Base-by-base conservation (phyloP, 2,113 vertebrate species). In the Tor tambroides region DNA sequence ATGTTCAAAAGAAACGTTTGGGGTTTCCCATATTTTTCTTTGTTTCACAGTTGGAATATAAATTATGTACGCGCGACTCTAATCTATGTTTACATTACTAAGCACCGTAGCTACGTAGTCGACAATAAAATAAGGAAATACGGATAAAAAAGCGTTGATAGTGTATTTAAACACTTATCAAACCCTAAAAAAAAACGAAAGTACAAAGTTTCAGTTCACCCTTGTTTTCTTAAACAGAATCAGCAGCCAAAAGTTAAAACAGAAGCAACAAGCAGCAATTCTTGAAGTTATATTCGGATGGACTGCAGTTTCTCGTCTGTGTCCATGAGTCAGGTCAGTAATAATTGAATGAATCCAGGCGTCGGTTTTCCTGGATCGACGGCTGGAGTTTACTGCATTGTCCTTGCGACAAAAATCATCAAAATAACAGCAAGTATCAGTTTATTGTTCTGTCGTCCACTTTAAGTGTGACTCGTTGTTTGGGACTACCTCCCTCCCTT, bases 281-380 rank as follows among this genome's bases (percentile, higher is more conserved):
- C 14, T 59, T 19, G 6, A 26, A 38, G 63, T 63, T 54, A 63
- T 56, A 32, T 72, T 61, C 19, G 35, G 38, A 63, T 56, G 43
- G 49, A 30, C 2, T 26, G 54, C 9, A 69, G 61, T 21, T 6
- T 30, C 28, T 51, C 2, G 54, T 35, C 43, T 72, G 21, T 69
- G n/a, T 88, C 80, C 67, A 26, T 26, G 43, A 86, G 56, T 41
- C 84, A 71, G 38, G 35, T 46, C 61, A 26, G 51, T 5, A 28
- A 38, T 41, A 17, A 83, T 23, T 61, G 65, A 85, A 74, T 85
- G 61, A 85, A 67, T 72, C 87, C 46, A 49, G 61, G 56, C 83
- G 41, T 75, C 56, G 46, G 26, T 35, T 65, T 79, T 26, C 41
- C 46, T 23, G 35, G 35, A 51, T 83, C 84, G 26, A 26, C 28